Conservation (phyloP, 2,113 vertebrate genomes). For the Hippocampus comes region DNA sequence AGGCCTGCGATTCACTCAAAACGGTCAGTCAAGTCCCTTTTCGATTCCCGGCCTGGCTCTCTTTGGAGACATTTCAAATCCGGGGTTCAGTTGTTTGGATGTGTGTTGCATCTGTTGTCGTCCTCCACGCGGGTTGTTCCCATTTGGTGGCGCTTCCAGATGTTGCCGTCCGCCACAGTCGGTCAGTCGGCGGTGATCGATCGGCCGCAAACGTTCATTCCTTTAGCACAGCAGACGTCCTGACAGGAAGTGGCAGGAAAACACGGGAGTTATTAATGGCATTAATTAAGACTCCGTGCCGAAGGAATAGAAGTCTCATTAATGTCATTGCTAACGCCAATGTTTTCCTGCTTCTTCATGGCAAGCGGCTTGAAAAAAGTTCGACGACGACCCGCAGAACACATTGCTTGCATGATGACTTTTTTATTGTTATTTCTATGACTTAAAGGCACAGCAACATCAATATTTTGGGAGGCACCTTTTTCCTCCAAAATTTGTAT, state of each 20-base stretch:
- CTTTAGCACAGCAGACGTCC: not conserved
- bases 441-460: too few species aligned
- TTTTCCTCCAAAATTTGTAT: too few species aligned
- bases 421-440: too few species aligned
- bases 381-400: not conserved
- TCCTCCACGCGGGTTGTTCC: not conserved
- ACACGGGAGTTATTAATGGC: slow-evolving; percentile 7
- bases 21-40: too few species aligned
- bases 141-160: not conserved
- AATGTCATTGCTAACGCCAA: not conserved
- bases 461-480: too few species aligned
- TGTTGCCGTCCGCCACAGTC: not conserved
- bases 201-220: not conserved
- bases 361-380: not conserved
- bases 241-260: slow-evolving; percentile 3
- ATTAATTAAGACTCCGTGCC: not conserved
- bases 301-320: not conserved
- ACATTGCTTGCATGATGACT: not conserved
- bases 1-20: too few species aligned
- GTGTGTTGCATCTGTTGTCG: not conserved
- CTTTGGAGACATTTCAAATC: not conserved
- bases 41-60: too few species aligned
- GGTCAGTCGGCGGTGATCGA: not conserved
- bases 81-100: not conserved
- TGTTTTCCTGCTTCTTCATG: not conserved